Conservation (phyloP, 1,140 invertebrate genomes). For the Meloidogyne exigua region DNA sequence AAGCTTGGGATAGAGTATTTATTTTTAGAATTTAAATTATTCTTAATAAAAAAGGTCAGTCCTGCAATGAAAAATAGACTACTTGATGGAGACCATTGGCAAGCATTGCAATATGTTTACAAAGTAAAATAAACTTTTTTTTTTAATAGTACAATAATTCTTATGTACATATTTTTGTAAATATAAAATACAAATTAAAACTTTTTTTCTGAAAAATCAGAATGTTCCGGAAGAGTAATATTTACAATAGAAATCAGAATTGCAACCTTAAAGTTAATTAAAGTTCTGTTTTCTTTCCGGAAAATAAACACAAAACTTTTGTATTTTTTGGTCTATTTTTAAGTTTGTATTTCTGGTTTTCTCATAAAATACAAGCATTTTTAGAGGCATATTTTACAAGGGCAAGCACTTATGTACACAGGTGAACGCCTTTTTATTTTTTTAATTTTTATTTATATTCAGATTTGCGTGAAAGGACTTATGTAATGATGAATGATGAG, state of each 20-base stretch:
- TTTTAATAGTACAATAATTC: no score
- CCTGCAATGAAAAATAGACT: constrained; percentile 48
- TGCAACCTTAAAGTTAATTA: no score
- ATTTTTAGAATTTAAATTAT: constrained; percentile 31
- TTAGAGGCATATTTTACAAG: constrained; percentile 56
- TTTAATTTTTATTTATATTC: background rate
- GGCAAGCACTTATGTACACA: constrained; percentile 61
- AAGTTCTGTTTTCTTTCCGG: no score
- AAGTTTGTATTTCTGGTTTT: no score
- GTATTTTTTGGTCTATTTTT: no score
- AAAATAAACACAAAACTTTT: no score
- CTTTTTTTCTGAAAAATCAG: no score
- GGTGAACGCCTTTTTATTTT: background rate
- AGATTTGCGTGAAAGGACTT: constrained; percentile 59
- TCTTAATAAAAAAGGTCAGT: constrained; percentile 39
- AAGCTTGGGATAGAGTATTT: constrained; percentile 70
- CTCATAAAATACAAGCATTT: background rate
- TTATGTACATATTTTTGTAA: no score
- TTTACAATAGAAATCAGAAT: no score
- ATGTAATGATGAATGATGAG: constrained; percentile 64
- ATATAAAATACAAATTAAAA: no score
- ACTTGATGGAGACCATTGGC: constrained; percentile 61
- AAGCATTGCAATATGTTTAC: constrained; percentile 62
- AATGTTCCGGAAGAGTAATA: no score
- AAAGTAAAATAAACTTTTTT: no score